Evolutionary conservation across 2,888 invertebrate species (phyloP).

Genomic region (Drosophila kambysellisi): DNA sequence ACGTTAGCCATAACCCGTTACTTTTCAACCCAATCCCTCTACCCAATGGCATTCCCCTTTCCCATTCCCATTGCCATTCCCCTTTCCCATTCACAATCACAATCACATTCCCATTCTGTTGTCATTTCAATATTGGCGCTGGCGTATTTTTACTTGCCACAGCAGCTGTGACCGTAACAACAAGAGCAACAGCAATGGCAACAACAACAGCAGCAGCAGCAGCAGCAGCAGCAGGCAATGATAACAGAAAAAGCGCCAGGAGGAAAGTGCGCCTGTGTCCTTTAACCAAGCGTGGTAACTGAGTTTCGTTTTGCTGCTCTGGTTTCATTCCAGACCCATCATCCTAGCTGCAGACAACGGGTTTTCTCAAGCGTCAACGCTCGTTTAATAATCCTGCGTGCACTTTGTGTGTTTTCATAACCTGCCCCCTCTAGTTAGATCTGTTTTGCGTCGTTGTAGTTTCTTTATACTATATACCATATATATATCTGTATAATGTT

Average conservation of each 20-base stretch:
- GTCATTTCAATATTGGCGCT: constrained; percentile 78
- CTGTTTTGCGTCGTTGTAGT: constrained; percentile 31
- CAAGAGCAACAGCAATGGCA: constrained; percentile 30
- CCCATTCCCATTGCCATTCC: constrained; percentile 23
- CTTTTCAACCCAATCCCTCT: constrained; percentile 42
- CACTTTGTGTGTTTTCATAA: constrained; percentile 70
- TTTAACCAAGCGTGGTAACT: constrained; percentile 64
- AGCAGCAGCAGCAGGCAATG: constrained; percentile 40
- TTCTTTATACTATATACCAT: constrained; percentile 17
- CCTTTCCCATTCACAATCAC: constrained; percentile 38
- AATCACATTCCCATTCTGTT: constrained; percentile 61
- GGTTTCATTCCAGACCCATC: constrained; percentile 15
- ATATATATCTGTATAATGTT: constrained; percentile 4
- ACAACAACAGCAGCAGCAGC: constrained; percentile 28
- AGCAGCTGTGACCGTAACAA: constrained; percentile 72
- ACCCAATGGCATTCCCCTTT: neutral
- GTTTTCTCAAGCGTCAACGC: constrained; percentile 36
- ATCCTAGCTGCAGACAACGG: neutral
- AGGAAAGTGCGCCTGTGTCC: constrained; percentile 51
- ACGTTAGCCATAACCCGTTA: constrained; percentile 62
- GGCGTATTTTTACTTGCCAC: constrained; percentile 76
- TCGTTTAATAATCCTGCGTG: constrained; percentile 66
- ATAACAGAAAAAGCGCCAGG: constrained; percentile 60
- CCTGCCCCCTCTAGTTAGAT: constrained; percentile 63
- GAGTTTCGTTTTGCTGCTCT: constrained; percentile 55